Base-by-base conservation (phyloP, 2,797 vertebrate species). In the Chaenodraco wilsoni region DNA sequence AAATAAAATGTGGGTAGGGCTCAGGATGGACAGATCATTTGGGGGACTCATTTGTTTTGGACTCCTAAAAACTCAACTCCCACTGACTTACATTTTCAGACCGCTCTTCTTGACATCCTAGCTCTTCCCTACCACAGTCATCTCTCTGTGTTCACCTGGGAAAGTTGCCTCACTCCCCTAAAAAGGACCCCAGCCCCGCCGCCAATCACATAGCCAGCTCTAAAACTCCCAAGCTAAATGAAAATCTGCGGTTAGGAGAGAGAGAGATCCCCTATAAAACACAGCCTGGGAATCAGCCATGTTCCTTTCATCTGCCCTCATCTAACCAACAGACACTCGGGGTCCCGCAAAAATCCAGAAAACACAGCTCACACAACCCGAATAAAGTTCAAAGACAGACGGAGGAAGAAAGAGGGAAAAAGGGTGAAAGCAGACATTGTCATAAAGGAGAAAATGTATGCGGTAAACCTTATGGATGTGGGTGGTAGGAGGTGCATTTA, bases 401-500 rank as follows among this genome's bases (percentile, higher is more conserved):
- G 1, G 60, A 66, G 64, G 73, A 71, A 50, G 67, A 78, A 60
- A 63, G 46, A 62, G 57, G 69, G 56, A 56, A 69, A 79, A 69
- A 79, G 76, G 78, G 83, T n/a, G 19, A 78, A 67, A 84, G 76
- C 83, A 88, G 87, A 91, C 81, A 57, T 72, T 68, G 78, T 78
- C 74, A 69, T 85, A 83, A 89, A 90, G 78, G 52, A 81, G 77
- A 80, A 88, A 86, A 86, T 76, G 73, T 65, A 83, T 87, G 89
- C 5, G 82, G 89, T 84, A 37, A 91, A 80, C 81, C 79, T 72
- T 67, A 65, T 87, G 83, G 79, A 88, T 86, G 90, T 92, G 92
- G 89, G 91, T 91, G 89, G 91, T 79, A 82, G 82, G 78, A 87
- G 85, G 86, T 84, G 84, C 65, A 80, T 84, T 83, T 71, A 84